phyloP scores from a whole-genome alignment of 1,140 invertebrate genomes.

The Drosophila azteca region DNA sequence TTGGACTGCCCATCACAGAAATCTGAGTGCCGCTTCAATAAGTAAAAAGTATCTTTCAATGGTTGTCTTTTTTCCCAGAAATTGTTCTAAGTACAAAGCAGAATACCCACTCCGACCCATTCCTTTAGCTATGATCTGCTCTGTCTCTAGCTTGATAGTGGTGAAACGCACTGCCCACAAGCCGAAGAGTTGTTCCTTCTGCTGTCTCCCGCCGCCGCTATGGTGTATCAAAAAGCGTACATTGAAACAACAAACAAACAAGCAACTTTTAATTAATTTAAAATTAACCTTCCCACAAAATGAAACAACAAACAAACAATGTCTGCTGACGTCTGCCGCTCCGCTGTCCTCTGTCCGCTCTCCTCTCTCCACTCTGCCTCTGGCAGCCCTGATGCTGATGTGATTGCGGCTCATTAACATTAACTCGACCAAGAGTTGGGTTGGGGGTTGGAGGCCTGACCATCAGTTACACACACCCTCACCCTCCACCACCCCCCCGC shows the following conservation, averaged over 20 bases:
- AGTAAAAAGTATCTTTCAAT: too few species aligned
- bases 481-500: slow-evolving; percentile 3
- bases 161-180: not conserved
- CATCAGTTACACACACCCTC: slow-evolving; percentile 31
- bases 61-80: too few species aligned
- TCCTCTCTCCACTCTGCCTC: not conserved
- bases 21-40: too few species aligned
- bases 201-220: not conserved
- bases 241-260: slow-evolving; percentile 35
- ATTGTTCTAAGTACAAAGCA: too few species aligned
- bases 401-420: slow-evolving; percentile 65
- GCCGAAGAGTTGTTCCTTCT: not conserved
- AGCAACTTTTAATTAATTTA: slow-evolving; percentile 63
- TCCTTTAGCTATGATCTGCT: too few species aligned
- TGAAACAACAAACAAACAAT: slow-evolving; percentile 48
- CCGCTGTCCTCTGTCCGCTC: slow-evolving; percentile 9
- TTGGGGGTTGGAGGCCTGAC: slow-evolving; percentile 16
- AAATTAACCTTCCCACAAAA: slow-evolving; percentile 55
- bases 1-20: too few species aligned
- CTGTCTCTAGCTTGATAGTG: too few species aligned
- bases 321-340: slow-evolving; percentile 24
- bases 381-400: slow-evolving; percentile 42
- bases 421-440: slow-evolving; percentile 23
- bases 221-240: slow-evolving; percentile 1
- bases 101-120: too few species aligned